phyloP scores from a whole-genome alignment of 2,113 vertebrate genomes.

The Eclectus roratus region DNA sequence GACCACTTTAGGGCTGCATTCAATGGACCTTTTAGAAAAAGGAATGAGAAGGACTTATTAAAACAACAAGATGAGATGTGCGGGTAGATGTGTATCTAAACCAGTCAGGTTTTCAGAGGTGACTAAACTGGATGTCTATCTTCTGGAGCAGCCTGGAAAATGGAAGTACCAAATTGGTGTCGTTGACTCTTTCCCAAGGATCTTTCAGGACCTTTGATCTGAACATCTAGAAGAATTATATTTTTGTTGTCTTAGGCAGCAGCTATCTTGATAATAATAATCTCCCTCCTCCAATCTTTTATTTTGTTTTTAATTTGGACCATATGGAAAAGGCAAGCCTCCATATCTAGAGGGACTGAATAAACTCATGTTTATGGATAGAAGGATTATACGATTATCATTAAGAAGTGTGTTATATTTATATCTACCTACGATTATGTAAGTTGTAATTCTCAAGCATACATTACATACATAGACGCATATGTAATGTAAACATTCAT shows the following conservation, averaged over 20 bases:
- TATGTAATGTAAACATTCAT: background rate
- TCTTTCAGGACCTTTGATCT: background rate
- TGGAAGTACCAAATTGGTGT: rapidly evolving
- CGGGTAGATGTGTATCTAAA: background rate
- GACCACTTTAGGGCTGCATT: background rate
- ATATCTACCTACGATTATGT: background rate
- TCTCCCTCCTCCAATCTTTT: rapidly evolving
- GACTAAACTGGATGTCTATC: background rate
- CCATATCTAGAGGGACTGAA: background rate
- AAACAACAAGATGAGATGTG: background rate
- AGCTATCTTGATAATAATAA: background rate
- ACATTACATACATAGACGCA: background rate
- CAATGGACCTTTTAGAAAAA: background rate
- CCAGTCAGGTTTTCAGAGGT: background rate
- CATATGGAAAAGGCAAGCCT: background rate
- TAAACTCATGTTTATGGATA: background rate
- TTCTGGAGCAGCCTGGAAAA: background rate
- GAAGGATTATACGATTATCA: background rate
- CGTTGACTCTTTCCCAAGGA: rapidly evolving
- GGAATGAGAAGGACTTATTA: background rate
- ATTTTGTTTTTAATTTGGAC: background rate
- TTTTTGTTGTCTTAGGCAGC: background rate
- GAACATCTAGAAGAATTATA: background rate
- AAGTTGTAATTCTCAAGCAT: background rate
- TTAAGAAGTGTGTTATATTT: background rate